These are phyloP conservation scores for Bicyclus anynana DNA, from an alignment of 1,140 invertebrate genomes.

Conservation along the genomic window DNA sequence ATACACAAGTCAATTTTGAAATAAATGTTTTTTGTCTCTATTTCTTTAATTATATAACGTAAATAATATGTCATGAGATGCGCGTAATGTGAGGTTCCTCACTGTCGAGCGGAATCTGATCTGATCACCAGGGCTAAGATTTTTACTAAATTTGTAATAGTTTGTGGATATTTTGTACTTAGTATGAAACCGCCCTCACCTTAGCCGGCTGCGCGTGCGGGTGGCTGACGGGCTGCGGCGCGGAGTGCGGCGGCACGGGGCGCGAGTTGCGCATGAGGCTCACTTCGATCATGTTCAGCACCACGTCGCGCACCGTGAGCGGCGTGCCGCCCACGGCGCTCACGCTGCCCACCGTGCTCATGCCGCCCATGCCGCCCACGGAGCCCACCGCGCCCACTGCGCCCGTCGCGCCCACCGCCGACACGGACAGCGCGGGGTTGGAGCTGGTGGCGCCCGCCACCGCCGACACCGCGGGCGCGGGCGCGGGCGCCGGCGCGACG, in stretches of 20 bases:
- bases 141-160: too few species aligned
- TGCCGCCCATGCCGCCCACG: slow-evolving; percentile 38
- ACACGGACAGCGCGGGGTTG: slow-evolving; percentile 24
- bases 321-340: slow-evolving; percentile 62
- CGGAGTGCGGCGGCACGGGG: slow-evolving; percentile 30
- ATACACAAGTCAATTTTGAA: too few species aligned
- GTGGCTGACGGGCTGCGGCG: not conserved
- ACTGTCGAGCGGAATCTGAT: too few species aligned
- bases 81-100: too few species aligned
- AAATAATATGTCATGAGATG: too few species aligned
- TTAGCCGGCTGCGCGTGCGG: slow-evolving; percentile 28
- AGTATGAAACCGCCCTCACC: too few species aligned
- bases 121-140: too few species aligned
- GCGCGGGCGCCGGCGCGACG: slow-evolving; percentile 13
- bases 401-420: slow-evolving; percentile 48
- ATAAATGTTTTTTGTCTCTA: too few species aligned
- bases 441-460: slow-evolving; percentile 14
- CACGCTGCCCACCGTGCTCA: slow-evolving; percentile 44
- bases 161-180: too few species aligned
- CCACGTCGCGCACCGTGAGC: slow-evolving; percentile 85
- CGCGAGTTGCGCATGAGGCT: slow-evolving; percentile 82
- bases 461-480: slow-evolving; percentile 1
- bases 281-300: slow-evolving; percentile 86
- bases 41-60: not conserved
- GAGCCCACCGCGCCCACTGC: slow-evolving; percentile 45